Evolutionary conservation across 2,797 vertebrate genomes (phyloP).

Genomic region (Acridotheres tristis): DNA sequence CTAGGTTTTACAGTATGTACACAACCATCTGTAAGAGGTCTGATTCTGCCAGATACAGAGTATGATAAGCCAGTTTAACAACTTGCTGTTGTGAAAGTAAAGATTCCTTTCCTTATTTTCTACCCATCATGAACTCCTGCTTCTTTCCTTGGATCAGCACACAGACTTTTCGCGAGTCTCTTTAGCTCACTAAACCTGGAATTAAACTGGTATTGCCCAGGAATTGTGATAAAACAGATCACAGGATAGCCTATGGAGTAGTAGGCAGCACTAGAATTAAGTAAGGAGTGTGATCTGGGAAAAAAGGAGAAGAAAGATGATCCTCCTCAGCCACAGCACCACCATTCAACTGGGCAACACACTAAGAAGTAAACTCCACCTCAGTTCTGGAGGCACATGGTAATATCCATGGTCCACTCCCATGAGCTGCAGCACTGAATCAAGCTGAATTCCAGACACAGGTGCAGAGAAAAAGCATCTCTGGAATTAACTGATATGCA

Average conservation of each 20-base stretch:
- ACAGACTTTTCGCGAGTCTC: not conserved
- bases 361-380: not conserved
- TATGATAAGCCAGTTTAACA: not conserved
- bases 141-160: not conserved
- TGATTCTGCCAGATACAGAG: not conserved
- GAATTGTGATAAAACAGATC: not conserved
- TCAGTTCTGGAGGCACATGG: accelerated
- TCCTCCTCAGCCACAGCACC: not conserved
- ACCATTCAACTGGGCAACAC: not conserved
- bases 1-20: not conserved
- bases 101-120: not conserved
- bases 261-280: not conserved
- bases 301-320: not conserved
- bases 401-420: not conserved
- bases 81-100: not conserved
- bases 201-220: not conserved
- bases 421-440: not conserved
- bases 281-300: not conserved
- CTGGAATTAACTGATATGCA: not conserved
- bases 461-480: not conserved
- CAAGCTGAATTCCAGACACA: not conserved
- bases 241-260: not conserved
- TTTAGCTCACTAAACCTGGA: not conserved
- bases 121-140: not conserved
- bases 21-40: not conserved